Conservation (phyloP, 2,113 vertebrate genomes). For the Bos javanicus region DNA sequence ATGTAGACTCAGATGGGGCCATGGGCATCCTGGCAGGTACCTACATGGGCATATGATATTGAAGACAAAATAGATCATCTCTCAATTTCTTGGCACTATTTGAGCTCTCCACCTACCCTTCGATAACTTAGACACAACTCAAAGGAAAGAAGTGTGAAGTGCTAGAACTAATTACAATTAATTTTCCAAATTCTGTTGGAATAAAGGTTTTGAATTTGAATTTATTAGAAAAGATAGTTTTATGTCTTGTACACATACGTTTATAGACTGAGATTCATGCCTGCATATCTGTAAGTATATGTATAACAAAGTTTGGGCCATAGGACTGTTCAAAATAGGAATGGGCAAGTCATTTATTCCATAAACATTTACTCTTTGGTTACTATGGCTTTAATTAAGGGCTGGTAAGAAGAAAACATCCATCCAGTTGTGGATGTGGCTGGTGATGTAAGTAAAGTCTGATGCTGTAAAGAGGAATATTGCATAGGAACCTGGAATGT, state of each 20-base stretch:
- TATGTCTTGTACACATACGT: neutral
- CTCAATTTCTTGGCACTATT: neutral
- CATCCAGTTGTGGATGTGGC: neutral
- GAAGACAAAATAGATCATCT: neutral
- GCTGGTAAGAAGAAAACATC: neutral
- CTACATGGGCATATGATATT: neutral
- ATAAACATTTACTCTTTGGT: slow-evolving; percentile 14
- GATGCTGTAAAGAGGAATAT: neutral
- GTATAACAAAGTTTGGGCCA: neutral
- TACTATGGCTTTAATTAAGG: neutral
- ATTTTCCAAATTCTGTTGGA: neutral
- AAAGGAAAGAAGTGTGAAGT: neutral
- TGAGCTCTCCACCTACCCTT: neutral
- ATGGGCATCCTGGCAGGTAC: neutral
- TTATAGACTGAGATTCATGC: neutral
- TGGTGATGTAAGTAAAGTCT: neutral
- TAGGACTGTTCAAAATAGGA: neutral
- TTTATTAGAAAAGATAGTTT: neutral
- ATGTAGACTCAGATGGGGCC: neutral
- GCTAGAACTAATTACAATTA: neutral
- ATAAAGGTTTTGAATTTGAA: neutral
- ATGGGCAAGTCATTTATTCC: neutral
- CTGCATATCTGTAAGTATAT: neutral
- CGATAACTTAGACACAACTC: neutral
- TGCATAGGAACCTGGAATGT: neutral